Evolutionary conservation across 2,797 vertebrate species (phyloP).

Genomic region (Gymnopithys bicolor): DNA sequence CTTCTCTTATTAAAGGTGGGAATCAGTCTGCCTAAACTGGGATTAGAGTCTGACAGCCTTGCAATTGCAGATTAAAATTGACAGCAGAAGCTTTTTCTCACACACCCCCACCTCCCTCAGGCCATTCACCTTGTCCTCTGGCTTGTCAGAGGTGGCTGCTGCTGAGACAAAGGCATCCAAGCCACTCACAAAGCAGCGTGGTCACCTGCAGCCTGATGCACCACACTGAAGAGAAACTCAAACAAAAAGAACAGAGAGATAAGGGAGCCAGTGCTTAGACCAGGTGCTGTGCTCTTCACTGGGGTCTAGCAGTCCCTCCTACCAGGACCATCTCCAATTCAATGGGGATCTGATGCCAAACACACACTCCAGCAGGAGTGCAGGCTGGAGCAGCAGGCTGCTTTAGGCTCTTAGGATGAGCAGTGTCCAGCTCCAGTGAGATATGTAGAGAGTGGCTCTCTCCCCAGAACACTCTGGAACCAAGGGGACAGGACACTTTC

Average conservation of each 20-base stretch:
- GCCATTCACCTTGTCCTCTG: neutral
- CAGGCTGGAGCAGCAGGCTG: neutral
- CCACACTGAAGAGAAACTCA: neutral
- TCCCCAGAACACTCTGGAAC: neutral
- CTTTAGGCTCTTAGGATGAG: neutral
- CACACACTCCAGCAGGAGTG: rapidly evolving
- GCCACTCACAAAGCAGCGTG: rapidly evolving
- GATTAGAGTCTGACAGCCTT: neutral
- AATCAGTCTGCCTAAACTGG: neutral
- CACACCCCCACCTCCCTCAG: rapidly evolving
- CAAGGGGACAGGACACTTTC: neutral
- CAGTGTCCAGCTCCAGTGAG: neutral
- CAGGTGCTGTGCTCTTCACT: neutral
- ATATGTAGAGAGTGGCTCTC: neutral
- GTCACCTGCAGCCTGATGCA: neutral
- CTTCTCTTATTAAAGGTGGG: neutral
- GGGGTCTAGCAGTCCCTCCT: rapidly evolving
- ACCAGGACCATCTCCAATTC: rapidly evolving
- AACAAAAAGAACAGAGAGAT: neutral
- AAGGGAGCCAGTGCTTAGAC: neutral
- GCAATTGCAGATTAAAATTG: neutral
- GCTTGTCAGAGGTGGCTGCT: rapidly evolving
- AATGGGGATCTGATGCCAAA: neutral
- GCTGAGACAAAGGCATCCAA: neutral
- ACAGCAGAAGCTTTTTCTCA: neutral